Evolutionary conservation across 2,113 vertebrate genomes (phyloP).

Genomic region (Petrocephalus microphthalmus): DNA sequence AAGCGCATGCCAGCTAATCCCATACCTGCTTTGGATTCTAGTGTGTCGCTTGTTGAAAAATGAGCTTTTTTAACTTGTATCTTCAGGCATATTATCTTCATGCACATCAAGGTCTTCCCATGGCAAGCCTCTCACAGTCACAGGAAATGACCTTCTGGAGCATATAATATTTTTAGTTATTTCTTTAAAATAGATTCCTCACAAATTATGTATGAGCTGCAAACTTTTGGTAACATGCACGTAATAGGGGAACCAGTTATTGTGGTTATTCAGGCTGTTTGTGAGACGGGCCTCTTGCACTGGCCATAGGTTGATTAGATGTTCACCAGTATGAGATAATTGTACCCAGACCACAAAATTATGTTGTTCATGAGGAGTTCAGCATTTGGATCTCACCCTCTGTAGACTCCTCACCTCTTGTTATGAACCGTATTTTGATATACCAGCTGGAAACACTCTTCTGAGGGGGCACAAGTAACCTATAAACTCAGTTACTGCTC

Average conservation of each 20-base stretch:
- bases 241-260: neutral
- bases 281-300: neutral
- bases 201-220: neutral
- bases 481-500: neutral
- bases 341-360: neutral
- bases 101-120: neutral
- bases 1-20: neutral
- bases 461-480: neutral
- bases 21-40: neutral
- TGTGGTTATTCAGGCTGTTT: neutral
- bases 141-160: neutral
- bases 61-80: neutral
- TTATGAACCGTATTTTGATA: neutral
- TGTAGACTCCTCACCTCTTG: neutral
- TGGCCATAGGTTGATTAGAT: neutral
- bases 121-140: neutral
- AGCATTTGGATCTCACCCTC: neutral
- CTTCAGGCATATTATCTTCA: slow-evolving; percentile 6
- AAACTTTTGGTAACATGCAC: neutral
- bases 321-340: neutral
- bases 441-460: neutral
- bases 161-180: neutral
- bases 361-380: neutral
- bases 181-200: neutral
- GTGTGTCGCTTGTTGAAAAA: neutral